Evolutionary conservation across 2,797 vertebrate species (phyloP).

Genomic region (Phoxinus dragarum): DNA sequence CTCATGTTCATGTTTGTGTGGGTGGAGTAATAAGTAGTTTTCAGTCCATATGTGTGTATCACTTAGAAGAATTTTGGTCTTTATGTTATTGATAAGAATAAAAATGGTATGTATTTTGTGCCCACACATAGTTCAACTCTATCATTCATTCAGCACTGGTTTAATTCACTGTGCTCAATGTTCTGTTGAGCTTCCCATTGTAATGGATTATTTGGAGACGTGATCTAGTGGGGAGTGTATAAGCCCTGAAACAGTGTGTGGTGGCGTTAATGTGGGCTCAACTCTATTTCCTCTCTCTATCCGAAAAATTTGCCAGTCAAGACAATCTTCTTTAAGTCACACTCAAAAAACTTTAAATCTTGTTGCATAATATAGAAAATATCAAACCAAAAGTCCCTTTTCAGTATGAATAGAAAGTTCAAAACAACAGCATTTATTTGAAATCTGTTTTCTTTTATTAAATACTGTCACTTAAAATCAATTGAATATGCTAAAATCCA

Average conservation of each 20-base stretch:
- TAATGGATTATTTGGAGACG: not conserved
- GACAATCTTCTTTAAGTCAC: not conserved
- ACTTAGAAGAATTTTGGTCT: conserved; percentile 4
- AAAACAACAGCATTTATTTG: not conserved
- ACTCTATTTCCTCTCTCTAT: not conserved
- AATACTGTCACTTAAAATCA: not conserved
- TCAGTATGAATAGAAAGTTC: not conserved
- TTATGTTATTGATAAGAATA: conserved; percentile 18
- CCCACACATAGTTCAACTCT: not conserved
- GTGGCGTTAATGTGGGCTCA: not conserved
- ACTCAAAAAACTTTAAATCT: not conserved
- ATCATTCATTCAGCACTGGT: not conserved
- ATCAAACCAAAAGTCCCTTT: not conserved
- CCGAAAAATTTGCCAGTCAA: not conserved
- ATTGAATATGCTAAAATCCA: not conserved
- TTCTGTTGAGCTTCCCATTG: not conserved
- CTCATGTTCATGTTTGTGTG: conserved; percentile 53
- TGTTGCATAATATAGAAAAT: not conserved
- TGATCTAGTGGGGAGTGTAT: not conserved
- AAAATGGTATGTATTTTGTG: not conserved
- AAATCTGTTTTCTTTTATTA: not conserved
- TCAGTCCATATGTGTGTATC: conserved; percentile 69
- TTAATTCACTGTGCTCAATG: not conserved
- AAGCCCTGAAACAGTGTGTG: not conserved
- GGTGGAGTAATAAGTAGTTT: conserved; percentile 65